A percentile compares a stretch with the other conserved stretches of the same genome.
Conservation (phyloP, 2,797 vertebrate species). For the Cottoperca gobio region DNA sequence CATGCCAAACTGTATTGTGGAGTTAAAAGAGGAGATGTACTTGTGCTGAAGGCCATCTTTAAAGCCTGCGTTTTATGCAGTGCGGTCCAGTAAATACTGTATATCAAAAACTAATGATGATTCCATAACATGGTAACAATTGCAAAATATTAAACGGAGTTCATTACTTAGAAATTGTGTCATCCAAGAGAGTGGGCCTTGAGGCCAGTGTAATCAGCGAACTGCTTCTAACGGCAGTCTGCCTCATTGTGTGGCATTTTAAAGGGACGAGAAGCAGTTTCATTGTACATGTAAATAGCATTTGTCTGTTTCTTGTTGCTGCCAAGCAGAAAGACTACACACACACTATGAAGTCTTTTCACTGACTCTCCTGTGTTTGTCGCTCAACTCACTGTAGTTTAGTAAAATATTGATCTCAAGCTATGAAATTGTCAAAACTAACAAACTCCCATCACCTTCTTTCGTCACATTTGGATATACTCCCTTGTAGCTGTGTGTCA, state of each 20-base stretch:
- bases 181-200: conserved; percentile 4
- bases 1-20: conserved; percentile 51
- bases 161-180: background rate
- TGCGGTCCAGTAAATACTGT: conserved; percentile 20
- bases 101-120: background rate
- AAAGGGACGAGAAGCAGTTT: background rate
- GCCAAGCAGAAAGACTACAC: background rate
- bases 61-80: conserved; percentile 6
- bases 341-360: conserved; percentile 7
- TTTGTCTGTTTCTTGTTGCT: conserved; percentile 10
- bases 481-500: conserved; percentile 37
- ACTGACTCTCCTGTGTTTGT: conserved; percentile 11
- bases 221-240: background rate
- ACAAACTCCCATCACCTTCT: conserved; percentile 25
- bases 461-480: conserved; percentile 38
- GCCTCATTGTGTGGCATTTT: conserved; percentile 4
- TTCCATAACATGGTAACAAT: background rate
- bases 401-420: conserved; percentile 25
- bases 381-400: conserved; percentile 17
- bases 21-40: conserved; percentile 51
- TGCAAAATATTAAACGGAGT: conserved; percentile 5
- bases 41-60: conserved; percentile 37
- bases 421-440: conserved; percentile 15
- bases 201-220: conserved; percentile 11
- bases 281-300: background rate